These are phyloP conservation scores for Danio kyathit DNA, from an alignment of 2,797 vertebrate genomes.

Conservation along the genomic window DNA sequence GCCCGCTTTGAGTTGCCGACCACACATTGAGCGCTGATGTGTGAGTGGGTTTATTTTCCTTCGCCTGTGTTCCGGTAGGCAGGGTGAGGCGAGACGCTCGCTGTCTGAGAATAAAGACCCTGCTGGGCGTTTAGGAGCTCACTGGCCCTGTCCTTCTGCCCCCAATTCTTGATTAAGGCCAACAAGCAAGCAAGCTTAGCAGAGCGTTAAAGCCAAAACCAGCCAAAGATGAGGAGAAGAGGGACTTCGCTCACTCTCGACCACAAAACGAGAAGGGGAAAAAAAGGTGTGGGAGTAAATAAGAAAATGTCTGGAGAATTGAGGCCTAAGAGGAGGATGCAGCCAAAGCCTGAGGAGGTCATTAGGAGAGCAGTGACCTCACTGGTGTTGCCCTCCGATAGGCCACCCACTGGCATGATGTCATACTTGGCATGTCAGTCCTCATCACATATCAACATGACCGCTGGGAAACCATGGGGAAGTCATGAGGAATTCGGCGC, in stretches of 20 bases:
- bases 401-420: slow-evolving; percentile 72
- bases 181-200: slow-evolving; percentile 61
- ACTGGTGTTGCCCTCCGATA: slow-evolving; percentile 66
- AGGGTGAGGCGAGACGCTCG: slow-evolving; percentile 28
- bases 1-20: neutral
- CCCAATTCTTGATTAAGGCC: slow-evolving; percentile 79
- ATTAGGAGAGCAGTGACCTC: slow-evolving; percentile 73
- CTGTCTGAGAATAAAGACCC: slow-evolving; percentile 76
- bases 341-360: slow-evolving; percentile 61
- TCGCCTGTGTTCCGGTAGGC: slow-evolving; percentile 41
- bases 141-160: slow-evolving; percentile 76
- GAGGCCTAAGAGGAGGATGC: neutral
- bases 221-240: slow-evolving; percentile 14
- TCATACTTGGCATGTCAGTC: slow-evolving; percentile 77
- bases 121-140: slow-evolving; percentile 78
- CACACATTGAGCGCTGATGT: slow-evolving; percentile 43
- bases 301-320: slow-evolving; percentile 19
- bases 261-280: slow-evolving; percentile 42
- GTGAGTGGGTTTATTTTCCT: slow-evolving; percentile 70
- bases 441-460: slow-evolving; percentile 69
- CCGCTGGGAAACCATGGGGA: slow-evolving; percentile 61
- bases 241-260: slow-evolving; percentile 51
- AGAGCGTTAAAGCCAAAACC: slow-evolving; percentile 60
- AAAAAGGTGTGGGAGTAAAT: slow-evolving; percentile 24
- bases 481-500: slow-evolving; percentile 59